These are phyloP conservation scores for Neofelis nebulosa DNA, from an alignment of 2,113 vertebrate genomes.

Conservation along the genomic window DNA sequence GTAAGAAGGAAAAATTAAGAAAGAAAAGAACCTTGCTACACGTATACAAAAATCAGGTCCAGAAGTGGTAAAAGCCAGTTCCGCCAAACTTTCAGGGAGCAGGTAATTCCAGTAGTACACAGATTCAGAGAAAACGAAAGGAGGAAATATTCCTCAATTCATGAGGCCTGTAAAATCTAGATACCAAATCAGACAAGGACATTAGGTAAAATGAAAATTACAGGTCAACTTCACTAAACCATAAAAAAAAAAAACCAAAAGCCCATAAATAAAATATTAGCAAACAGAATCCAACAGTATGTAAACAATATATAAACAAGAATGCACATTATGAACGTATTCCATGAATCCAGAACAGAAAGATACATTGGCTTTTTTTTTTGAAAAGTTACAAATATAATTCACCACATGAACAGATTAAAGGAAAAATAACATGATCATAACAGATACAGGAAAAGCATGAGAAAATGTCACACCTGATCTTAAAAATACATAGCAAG, in stretches of 20 bases:
- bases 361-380: not conserved
- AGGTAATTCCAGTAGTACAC: not conserved
- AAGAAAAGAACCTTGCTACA: not conserved
- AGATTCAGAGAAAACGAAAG: slow-evolving; percentile 12
- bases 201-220: slow-evolving; percentile 45
- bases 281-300: not conserved
- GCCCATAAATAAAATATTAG: not conserved
- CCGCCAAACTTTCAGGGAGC: not conserved
- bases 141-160: not conserved
- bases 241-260: not conserved
- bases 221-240: not conserved
- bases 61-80: not conserved
- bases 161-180: not conserved
- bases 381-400: not conserved
- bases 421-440: not conserved
- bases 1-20: not conserved
- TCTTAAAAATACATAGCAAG: not conserved
- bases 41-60: not conserved
- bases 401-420: not conserved
- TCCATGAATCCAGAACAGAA: not conserved
- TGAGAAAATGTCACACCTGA: not conserved
- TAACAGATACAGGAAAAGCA: not conserved
- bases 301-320: not conserved
- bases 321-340: slow-evolving; percentile 7
- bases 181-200: not conserved